phyloP scores from a whole-genome alignment of 2,797 vertebrate genomes.

The Clarias pachynema region DNA sequence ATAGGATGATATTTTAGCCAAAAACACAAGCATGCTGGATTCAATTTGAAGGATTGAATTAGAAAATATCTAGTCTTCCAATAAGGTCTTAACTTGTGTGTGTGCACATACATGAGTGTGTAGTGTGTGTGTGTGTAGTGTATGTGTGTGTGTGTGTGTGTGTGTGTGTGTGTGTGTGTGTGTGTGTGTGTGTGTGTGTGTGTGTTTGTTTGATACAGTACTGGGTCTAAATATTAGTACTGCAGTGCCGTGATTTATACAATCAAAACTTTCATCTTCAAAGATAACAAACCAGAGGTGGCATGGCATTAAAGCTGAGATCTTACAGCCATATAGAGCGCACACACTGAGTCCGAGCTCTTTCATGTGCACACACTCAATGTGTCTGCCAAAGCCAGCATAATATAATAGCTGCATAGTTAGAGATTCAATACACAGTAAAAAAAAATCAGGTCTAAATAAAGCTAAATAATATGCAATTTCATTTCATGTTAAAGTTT shows the following conservation, averaged over 20 bases:
- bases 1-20: slow-evolving; percentile 61
- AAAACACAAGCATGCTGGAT: slow-evolving; percentile 60
- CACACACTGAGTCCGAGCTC: slow-evolving; percentile 17
- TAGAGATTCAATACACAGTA: not conserved
- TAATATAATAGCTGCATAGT: not conserved
- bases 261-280: slow-evolving; percentile 60
- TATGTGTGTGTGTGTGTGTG: not conserved
- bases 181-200: slow-evolving; percentile 25
- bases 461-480: not conserved
- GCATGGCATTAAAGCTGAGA: slow-evolving; percentile 38
- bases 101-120: slow-evolving; percentile 31
- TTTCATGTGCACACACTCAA: slow-evolving; percentile 14
- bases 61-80: not conserved
- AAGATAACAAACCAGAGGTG: slow-evolving; percentile 53
- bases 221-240: slow-evolving; percentile 4
- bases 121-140: slow-evolving; percentile 28
- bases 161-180: slow-evolving; percentile 20
- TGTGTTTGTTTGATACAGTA: slow-evolving; percentile 43
- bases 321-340: slow-evolving; percentile 35
- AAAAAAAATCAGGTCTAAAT: not conserved
- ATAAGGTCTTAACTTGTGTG: not conserved
- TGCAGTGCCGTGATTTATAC: slow-evolving; percentile 53
- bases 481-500: not conserved
- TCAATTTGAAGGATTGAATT: slow-evolving; percentile 53
- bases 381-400: not conserved